phyloP scores from a whole-genome alignment of 2,888 invertebrate species.

The Stomorhina lunata region DNA sequence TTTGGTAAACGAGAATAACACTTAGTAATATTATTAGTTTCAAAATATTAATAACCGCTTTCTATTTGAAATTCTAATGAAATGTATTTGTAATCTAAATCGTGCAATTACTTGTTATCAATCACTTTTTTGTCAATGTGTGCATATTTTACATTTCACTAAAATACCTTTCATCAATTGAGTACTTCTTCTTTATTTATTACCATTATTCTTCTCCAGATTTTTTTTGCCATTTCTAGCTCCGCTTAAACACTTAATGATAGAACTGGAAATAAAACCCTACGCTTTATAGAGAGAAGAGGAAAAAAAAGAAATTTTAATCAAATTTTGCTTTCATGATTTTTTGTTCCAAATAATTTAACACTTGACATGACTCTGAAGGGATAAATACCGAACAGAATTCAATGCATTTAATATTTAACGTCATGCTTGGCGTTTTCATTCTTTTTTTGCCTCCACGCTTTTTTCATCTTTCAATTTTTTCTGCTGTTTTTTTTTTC shows the following conservation, averaged over 20 bases:
- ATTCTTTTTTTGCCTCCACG: not conserved
- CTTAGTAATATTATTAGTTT: too few relatives aligned
- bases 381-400: constrained; percentile 53
- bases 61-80: too few relatives aligned
- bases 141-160: not conserved
- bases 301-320: constrained; percentile 51
- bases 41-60: too few relatives aligned
- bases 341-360: constrained; percentile 63
- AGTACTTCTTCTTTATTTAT: not conserved
- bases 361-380: constrained; percentile 63
- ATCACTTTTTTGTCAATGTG: too few relatives aligned
- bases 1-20: too few relatives aligned
- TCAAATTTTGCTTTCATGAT: constrained; percentile 60
- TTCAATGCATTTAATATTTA: constrained; percentile 59
- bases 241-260: constrained; percentile 7
- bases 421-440: constrained; percentile 26
- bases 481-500: not conserved
- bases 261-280: constrained; percentile 5
- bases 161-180: not conserved
- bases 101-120: too few relatives aligned
- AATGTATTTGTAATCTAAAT: too few relatives aligned
- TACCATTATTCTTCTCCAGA: not conserved
- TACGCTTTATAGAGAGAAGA: not conserved
- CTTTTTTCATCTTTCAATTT: constrained; percentile 2
- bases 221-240: not conserved